A percentile compares a stretch with the other conserved stretches of the same genome.
Evolutionary conservation across 2,797 vertebrate genomes (phyloP).

Genomic region (Acrocephalus scirpaceus): DNA sequence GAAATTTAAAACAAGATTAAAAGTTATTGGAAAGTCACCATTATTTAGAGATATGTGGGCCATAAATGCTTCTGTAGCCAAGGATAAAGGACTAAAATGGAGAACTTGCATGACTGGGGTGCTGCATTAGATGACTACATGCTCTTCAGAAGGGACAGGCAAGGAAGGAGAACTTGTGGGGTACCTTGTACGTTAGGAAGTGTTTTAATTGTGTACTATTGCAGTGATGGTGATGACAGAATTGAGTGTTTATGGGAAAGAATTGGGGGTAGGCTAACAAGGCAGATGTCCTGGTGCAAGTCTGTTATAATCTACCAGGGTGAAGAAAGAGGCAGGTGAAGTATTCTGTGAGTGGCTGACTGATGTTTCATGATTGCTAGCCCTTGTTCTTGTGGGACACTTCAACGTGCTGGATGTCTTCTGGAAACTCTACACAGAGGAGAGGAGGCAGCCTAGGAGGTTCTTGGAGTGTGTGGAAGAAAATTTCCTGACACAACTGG

Average conservation of each 20-base stretch:
- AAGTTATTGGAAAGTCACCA: not conserved
- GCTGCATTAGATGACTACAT: not conserved
- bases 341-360: rapidly evolving
- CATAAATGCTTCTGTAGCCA: not conserved
- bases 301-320: not conserved
- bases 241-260: not conserved
- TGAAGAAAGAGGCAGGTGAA: not conserved
- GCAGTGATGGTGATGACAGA: not conserved
- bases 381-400: no score
- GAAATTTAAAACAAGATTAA: not conserved
- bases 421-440: not conserved
- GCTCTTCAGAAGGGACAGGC: not conserved
- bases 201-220: not conserved
- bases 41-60: not conserved
- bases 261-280: not conserved
- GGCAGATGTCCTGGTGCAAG: not conserved
- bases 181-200: not conserved
- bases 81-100: not conserved
- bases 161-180: not conserved
- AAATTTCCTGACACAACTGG: not conserved
- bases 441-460: not conserved
- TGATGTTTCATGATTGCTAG: not conserved
- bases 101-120: not conserved
- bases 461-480: not conserved
- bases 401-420: not conserved